These are phyloP conservation scores for Rhinoraja longicauda DNA, from an alignment of 2,797 vertebrate genomes.

Conservation along the genomic window DNA sequence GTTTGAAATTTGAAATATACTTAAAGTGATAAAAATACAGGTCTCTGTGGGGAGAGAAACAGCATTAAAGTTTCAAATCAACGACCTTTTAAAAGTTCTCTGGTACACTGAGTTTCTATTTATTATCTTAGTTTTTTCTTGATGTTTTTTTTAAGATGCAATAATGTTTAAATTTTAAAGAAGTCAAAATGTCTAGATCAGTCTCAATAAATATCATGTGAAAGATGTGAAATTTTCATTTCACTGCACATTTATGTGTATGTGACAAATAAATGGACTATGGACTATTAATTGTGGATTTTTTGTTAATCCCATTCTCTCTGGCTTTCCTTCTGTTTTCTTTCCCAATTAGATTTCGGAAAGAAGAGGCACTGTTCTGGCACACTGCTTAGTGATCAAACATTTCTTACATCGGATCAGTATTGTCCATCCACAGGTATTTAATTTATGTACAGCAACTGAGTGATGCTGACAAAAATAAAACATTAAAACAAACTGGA, in stretches of 20 bases:
- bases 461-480: neutral
- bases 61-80: too few relatives aligned
- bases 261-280: too few relatives aligned
- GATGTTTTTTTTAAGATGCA: neutral
- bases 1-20: too few relatives aligned
- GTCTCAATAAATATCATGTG: too few relatives aligned
- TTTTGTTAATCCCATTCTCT: neutral
- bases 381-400: constrained; percentile 46
- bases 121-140: too few relatives aligned
- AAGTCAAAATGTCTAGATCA: neutral
- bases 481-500: neutral
- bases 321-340: neutral
- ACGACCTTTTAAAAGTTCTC: too few relatives aligned
- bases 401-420: constrained; percentile 51
- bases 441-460: neutral
- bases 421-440: constrained; percentile 50
- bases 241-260: too few relatives aligned
- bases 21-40: too few relatives aligned
- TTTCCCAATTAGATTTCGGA: constrained; percentile 47
- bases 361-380: constrained; percentile 42
- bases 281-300: neutral
- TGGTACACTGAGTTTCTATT: too few relatives aligned
- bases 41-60: too few relatives aligned
- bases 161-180: neutral
- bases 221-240: too few relatives aligned